These are phyloP conservation scores for Nymphalis io DNA, from an alignment of 1,140 invertebrate genomes.

Conservation along the genomic window DNA sequence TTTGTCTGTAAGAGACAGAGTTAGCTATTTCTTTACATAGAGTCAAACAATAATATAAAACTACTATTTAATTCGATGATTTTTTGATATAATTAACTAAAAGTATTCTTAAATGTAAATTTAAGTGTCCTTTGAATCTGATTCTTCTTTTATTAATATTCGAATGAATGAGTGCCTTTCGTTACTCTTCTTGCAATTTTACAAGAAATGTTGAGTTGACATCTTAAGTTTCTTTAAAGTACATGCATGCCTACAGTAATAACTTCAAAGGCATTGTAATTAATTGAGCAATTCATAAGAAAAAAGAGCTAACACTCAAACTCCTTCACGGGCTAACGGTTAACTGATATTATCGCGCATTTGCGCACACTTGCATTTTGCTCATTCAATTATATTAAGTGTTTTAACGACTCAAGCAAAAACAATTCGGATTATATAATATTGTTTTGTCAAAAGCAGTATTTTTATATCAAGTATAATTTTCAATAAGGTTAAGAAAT, in stretches of 20 bases:
- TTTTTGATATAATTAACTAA: too few species aligned
- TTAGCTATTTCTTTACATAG: too few species aligned
- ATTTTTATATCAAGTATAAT: too few species aligned
- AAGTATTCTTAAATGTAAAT: too few species aligned
- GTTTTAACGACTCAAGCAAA: neutral
- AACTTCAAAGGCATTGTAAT: conserved; percentile 62
- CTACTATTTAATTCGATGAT: too few species aligned
- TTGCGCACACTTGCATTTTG: conserved; percentile 47
- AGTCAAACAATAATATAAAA: too few species aligned
- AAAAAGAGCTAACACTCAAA: conserved; percentile 45
- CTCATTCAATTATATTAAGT: neutral
- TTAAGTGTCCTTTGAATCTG: too few species aligned
- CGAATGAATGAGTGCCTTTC: too few species aligned
- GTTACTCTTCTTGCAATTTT: neutral
- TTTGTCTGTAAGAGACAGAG: too few species aligned
- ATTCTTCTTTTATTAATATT: too few species aligned
- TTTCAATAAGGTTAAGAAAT: too few species aligned
- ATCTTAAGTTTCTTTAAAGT: conserved; percentile 26
- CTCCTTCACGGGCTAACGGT: conserved; percentile 46
- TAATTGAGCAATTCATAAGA: conserved; percentile 55
- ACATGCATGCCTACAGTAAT: conserved; percentile 20
- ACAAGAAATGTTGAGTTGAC: conserved; percentile 28
- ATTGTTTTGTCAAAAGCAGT: too few species aligned
- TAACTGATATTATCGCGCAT: conserved; percentile 50
- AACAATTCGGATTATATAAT: neutral